Conservation (phyloP, 2,113 vertebrate genomes). For the Sardina pilchardus region DNA sequence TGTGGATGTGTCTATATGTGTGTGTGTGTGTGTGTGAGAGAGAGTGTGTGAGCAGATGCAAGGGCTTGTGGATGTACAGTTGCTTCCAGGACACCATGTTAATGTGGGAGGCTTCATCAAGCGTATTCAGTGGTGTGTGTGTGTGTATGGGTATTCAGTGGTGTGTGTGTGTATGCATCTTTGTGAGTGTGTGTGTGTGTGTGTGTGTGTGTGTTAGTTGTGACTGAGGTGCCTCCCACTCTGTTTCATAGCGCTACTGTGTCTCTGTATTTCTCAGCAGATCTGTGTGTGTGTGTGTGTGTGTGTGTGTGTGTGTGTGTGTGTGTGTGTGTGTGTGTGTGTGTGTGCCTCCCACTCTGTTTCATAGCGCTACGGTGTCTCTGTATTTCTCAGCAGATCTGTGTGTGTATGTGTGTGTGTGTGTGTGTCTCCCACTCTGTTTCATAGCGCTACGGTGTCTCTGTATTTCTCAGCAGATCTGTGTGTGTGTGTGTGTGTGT, state of each 20-base stretch:
- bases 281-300: no score
- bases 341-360: background rate
- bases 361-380: background rate
- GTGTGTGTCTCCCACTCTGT: background rate
- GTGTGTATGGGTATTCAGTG: background rate
- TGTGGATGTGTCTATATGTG: no score
- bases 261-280: background rate
- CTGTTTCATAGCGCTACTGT: no score
- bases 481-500: conserved; percentile 19
- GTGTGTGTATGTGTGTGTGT: conserved; percentile 31
- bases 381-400: conserved; percentile 68
- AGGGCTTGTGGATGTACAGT: background rate
- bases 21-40: no score
- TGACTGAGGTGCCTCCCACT: no score
- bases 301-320: no score
- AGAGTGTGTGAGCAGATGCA: no score
- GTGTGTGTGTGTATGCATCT: conserved; percentile 30
- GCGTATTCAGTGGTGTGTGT: no score
- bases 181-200: conserved; percentile 10
- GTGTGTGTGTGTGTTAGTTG: conserved; percentile 21
- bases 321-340: background rate
- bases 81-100: background rate
- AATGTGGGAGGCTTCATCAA: no score
- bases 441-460: background rate
- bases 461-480: conserved; percentile 71